Evolutionary conservation across 2,888 invertebrate genomes (phyloP).

Genomic region (Tuta absoluta): DNA sequence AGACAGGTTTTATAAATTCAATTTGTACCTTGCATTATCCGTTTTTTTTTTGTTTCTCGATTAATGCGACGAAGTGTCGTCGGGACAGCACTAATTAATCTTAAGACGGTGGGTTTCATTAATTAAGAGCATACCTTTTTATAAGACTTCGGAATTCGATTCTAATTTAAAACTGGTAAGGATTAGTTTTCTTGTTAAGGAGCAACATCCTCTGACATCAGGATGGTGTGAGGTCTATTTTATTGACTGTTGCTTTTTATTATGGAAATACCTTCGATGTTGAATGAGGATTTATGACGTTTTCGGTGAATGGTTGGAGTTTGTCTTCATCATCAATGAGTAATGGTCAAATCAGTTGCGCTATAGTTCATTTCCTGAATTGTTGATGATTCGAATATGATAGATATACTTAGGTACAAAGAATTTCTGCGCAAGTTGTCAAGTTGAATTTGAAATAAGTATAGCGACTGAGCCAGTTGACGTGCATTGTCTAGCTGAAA

Average conservation of each 20-base stretch:
- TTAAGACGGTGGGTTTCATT: slow-evolving; percentile 65
- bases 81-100: slow-evolving; percentile 76
- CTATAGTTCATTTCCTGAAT: too few relatives aligned
- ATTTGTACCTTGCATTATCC: slow-evolving; percentile 66
- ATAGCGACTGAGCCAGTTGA: too few relatives aligned
- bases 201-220: slow-evolving; percentile 45
- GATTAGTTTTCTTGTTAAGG: slow-evolving; percentile 34
- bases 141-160: slow-evolving; percentile 28
- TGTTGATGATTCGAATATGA: too few relatives aligned
- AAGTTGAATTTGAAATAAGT: too few relatives aligned
- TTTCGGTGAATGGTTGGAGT: background rate
- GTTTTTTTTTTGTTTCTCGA: slow-evolving; percentile 54
- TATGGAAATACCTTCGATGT: slow-evolving; percentile 32
- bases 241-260: slow-evolving; percentile 38
- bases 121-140: slow-evolving; percentile 55
- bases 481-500: too few relatives aligned
- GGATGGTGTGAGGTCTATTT: slow-evolving; percentile 66
- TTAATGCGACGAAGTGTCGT: slow-evolving; percentile 71
- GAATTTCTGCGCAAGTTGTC: too few relatives aligned
- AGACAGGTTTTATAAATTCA: slow-evolving; percentile 66
- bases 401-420: too few relatives aligned
- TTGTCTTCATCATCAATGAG: slow-evolving; percentile 7
- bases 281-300: slow-evolving; percentile 32
- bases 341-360: background rate
- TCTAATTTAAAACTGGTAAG: slow-evolving; percentile 32